These are phyloP conservation scores for Etheostoma cragini DNA, from an alignment of 2,113 vertebrate genomes.

Conservation along the genomic window DNA sequence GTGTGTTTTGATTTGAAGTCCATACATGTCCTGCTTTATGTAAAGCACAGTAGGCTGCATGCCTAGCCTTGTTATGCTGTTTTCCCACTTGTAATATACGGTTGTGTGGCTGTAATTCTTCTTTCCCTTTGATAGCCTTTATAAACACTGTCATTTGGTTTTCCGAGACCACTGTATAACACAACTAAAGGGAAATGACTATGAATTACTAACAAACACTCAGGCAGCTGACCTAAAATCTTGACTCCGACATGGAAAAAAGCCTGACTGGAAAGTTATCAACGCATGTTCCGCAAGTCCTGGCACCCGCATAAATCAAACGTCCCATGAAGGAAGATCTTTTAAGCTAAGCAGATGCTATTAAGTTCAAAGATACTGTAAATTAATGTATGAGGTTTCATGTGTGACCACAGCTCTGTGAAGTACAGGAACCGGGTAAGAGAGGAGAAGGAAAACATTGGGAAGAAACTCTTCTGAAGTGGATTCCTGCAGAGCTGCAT, in stretches of 20 bases:
- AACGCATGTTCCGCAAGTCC: constrained; percentile 23
- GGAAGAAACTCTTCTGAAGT: constrained; percentile 41
- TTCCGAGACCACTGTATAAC: constrained; percentile 59
- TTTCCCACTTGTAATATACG: constrained; percentile 66
- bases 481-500: constrained; percentile 42
- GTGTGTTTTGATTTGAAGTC: constrained; percentile 28
- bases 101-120: constrained; percentile 69
- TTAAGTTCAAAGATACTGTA: constrained; percentile 5
- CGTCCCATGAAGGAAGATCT: background rate
- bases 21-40: constrained; percentile 43
- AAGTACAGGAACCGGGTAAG: constrained; percentile 4
- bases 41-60: constrained; percentile 40
- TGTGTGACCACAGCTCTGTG: constrained; percentile 15
- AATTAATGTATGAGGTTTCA: constrained; percentile 11
- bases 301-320: constrained; percentile 13
- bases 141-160: constrained; percentile 77
- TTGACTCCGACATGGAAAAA: constrained; percentile 33
- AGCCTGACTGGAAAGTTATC: constrained; percentile 26
- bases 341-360: background rate
- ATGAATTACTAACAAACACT: constrained; percentile 61
- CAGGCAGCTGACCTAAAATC: constrained; percentile 37
- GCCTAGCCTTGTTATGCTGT: constrained; percentile 59
- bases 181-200: constrained; percentile 35
- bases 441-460: constrained; percentile 24
- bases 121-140: constrained; percentile 65